Evolutionary conservation across 1,140 invertebrate species (phyloP).

Genomic region (Caenorhabditis latens): DNA sequence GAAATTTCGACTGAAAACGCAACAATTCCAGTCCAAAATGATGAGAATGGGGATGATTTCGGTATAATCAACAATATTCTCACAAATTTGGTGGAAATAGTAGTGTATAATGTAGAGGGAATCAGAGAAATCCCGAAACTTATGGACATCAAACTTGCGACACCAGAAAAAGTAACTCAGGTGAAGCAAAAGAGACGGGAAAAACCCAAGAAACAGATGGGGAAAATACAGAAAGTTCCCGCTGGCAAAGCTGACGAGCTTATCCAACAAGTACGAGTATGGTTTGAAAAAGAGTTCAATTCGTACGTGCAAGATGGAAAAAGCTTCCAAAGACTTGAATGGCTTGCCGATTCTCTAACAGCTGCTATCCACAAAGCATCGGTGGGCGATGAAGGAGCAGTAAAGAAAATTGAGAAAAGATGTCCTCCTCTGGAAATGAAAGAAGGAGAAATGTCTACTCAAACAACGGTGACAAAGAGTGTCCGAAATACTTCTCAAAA

Average conservation of each 20-base stretch:
- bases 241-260: not conserved
- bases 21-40: too few relatives aligned
- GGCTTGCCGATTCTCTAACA: not conserved
- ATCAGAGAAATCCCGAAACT: too few relatives aligned
- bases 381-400: not conserved
- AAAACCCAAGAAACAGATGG: not conserved
- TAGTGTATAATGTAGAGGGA: too few relatives aligned
- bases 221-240: not conserved
- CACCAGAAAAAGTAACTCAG: not conserved
- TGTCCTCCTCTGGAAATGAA: not conserved
- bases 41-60: too few relatives aligned
- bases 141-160: not conserved
- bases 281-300: not conserved
- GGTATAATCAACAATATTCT: too few relatives aligned
- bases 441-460: not conserved
- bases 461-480: not conserved
- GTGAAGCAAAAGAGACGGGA: not conserved
- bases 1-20: too few relatives aligned
- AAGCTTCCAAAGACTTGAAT: slow-evolving; percentile 2
- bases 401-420: not conserved
- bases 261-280: not conserved
- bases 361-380: not conserved
- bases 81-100: too few relatives aligned
- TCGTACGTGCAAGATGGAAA: not conserved
- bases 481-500: not conserved